Evolutionary conservation across 2,888 invertebrate genomes (phyloP), one percentile per base, ranked within the genome.

Genomic region (Nemotelus nigrinus): DNA sequence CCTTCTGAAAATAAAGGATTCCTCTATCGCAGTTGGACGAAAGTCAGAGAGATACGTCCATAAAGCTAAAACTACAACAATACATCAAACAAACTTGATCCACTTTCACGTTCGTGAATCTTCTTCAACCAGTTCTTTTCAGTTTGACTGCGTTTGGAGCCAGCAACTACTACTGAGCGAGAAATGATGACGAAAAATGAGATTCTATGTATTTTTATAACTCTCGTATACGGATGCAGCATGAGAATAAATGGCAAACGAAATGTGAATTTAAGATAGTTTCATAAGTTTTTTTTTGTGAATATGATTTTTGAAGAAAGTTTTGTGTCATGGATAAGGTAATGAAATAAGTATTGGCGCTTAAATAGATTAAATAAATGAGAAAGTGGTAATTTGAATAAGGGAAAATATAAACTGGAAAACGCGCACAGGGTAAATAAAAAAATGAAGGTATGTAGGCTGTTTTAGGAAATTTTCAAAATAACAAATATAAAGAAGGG

Each of bases 21-120:
- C 74, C 71, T 77, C 60, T 74, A 39, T 57, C n/a, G 44, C 55
- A 25, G 78, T 75, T 78, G 75, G 79, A 79, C 25, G 25, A 78
- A 78, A 78, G 68, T 78, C 77, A 76, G 70, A 77, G 77, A 79
- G 77, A 76, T 71, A 77, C 76, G 78, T 78, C 76, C 79, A 80
- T 79, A 78, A 80, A 79, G 78, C 72, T 25, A 80, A 80, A 80
- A 80, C 80, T 80, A 80, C 80, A 76, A 75, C 78, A 79, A 80
- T 79, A 80, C 79, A 80, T 80, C 80, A 80, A 80, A 80, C 78
- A 78, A 75, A 60, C 77, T 77, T 79, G 76, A 80, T 80, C 80
- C 80, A 80, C 80, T 80, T 79, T 80, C 67, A 58, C 58, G 67
- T 76, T 78, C 65, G 53, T 64, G 75, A 64, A 43, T 65, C 41